Base-by-base conservation (phyloP, 2,888 invertebrate genomes). In the Amphipoea lucens region DNA sequence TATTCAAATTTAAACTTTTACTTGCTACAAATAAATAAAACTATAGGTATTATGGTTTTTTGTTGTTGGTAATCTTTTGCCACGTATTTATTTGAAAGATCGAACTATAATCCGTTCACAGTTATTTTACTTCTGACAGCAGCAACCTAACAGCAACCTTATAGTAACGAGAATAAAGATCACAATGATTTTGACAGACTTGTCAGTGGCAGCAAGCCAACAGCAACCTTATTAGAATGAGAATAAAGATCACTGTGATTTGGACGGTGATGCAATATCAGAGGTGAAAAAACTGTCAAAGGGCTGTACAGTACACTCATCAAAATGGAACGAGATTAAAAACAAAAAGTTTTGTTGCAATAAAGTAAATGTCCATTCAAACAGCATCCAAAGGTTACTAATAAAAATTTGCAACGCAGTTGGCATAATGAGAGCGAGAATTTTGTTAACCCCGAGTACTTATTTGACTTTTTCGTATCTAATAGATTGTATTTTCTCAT, bases 391-490 rank as follows among this genome's bases (percentile, higher is more conserved):
- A 29, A 29, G n/a, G n/a, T 29, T 29, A 29, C 29, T 29, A 29
- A 29, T 29, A 29, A 29, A 29, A 29, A 29, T 1, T 29, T 12
- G 23, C 29, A 29, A 29, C 29, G 5, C 29, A 36, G 45, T 73
- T 73, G 66, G 66, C 17, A 69, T 40, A n/a, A 67, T 69, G 48
- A 2, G n/a, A 74, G 4, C 51, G 36, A 70, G 23, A 36, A 67
- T 14, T 48, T 14, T 40, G 48, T 11, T 48, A 36, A 67, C 17
- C 23, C 36, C 11, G 11, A 73, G 23, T 23, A 45, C 23, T 29
- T 36, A 65, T 73, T 73, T 65, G 4, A 14, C 12, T 51, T 12
- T n/a, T 70, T 74, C 4, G 17, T 70, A 12, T 36, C 17, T 69
- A 74, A 51, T 74, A 4, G 17, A 69, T 51, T n/a, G 6, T 69